These are phyloP conservation scores for Anolis sagrei DNA, from an alignment of 2,113 vertebrate genomes.

Conservation along the genomic window DNA sequence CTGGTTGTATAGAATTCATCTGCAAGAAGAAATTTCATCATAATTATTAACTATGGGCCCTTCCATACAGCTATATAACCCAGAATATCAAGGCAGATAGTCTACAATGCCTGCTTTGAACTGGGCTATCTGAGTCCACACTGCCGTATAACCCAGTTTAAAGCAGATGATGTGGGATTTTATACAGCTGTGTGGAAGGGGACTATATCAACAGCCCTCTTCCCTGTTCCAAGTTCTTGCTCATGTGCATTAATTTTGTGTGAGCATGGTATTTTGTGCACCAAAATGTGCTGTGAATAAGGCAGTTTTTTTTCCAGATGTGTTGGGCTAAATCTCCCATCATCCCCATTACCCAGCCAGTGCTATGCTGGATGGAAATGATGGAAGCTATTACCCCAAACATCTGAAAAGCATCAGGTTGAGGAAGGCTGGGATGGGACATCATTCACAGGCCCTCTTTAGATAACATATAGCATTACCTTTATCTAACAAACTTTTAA, in stretches of 20 bases:
- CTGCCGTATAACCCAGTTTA: too few relatives aligned
- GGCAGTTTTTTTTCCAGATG: neutral
- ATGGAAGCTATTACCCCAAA: neutral
- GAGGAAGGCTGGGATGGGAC: neutral
- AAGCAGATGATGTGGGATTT: too few relatives aligned
- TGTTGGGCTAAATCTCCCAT: neutral
- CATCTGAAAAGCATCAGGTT: too few relatives aligned
- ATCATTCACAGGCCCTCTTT: neutral
- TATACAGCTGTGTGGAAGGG: too few relatives aligned
- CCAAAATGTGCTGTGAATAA: neutral
- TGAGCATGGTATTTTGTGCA: neutral
- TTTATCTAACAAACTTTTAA: too few relatives aligned
- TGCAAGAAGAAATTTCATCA: conserved; percentile 58
- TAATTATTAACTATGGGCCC: conserved; percentile 1
- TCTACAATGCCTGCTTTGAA: too few relatives aligned
- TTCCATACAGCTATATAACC: too few relatives aligned
- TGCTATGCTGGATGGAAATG: neutral
- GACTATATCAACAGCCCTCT: neutral
- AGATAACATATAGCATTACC: neutral
- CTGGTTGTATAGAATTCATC: conserved; percentile 85
- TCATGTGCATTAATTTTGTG: neutral
- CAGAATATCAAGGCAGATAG: too few relatives aligned
- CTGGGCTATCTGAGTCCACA: too few relatives aligned
- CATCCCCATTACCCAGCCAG: too few relatives aligned
- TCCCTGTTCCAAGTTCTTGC: neutral